phyloP scores from a whole-genome alignment of 53 echinoderm and acorn worm genomes.

The Zoroaster sp. region DNA sequence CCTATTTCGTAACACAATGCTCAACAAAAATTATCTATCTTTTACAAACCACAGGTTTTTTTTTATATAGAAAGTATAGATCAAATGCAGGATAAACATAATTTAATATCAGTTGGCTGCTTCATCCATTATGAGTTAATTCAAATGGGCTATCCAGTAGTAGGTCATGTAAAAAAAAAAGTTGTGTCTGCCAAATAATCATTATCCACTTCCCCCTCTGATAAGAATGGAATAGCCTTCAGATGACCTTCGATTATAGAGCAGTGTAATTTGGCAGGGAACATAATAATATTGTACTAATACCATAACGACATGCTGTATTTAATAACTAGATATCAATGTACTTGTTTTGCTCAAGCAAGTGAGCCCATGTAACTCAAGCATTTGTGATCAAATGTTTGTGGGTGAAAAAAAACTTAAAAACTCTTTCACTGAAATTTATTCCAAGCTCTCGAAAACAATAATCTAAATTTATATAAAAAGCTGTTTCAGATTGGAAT shows the following conservation, averaged over 20 bases:
- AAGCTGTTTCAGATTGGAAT: no score
- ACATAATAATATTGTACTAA: not conserved
- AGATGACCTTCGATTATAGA: not conserved
- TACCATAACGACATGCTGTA: not conserved
- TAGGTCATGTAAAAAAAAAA: not conserved
- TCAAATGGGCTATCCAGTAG: not conserved
- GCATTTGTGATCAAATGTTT: no score
- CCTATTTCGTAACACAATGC: not conserved
- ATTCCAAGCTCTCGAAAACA: no score
- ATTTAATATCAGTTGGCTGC: slow-evolving; percentile 4
- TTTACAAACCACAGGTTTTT: no score
- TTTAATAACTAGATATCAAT: not conserved
- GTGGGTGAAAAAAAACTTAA: no score
- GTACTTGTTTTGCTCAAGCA: not conserved
- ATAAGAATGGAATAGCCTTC: not conserved
- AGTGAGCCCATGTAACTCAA: no score
- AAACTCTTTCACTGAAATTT: no score
- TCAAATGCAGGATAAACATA: not conserved
- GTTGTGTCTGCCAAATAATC: not conserved
- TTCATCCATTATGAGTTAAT: slow-evolving; percentile 9
- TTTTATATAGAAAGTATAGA: no score
- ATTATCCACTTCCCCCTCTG: not conserved
- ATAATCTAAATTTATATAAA: no score
- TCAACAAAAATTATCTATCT: not conserved
- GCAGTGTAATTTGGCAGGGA: not conserved